Evolutionary conservation across 2,797 vertebrate genomes (phyloP), one percentile per base, ranked within the genome.

Genomic region (Zenarchopterus dispar): DNA sequence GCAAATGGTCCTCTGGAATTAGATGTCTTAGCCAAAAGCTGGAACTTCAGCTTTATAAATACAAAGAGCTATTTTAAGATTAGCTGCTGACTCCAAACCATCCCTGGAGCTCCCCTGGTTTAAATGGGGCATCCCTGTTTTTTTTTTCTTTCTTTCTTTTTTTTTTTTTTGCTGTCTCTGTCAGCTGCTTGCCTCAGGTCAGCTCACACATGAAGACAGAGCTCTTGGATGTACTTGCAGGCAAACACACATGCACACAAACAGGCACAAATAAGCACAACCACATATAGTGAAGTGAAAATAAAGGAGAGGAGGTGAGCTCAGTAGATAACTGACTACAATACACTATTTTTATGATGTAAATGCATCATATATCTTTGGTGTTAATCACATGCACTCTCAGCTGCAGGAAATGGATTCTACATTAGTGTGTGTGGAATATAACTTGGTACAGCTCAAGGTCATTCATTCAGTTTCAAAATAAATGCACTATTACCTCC

Each of bases 381-480:
- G 73, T 76, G 56, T 81, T 86, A 85, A 85, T 88, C 83, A 87
- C 52, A 78, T 68, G 70, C 67, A 67, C 66, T 71, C 63, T 69
- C 56, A 28, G 59, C 56, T 45, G 24, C 0, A 3, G 19, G 55
- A 70, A 65, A 56, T 5, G 39, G 11, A 48, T 18, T 60, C 62
- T 64, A 53, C 3, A 16, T 59, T 36, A 17, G 47, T 36, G 55
- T 56, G 45, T 64, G 39, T 58, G 36, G 15, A 57, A 67, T 65
- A 80, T 74, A 79, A 68, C 74, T 68, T 17, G 18, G 75, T 49
- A 44, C 26, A 36, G 58, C 41, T 84, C 81, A 78, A 88, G 88
- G 90, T 88, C 80, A 72, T 81, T 63, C 65, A 83, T 84, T 88
- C 53, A 80, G 86, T 89, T 77, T 73, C 52, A 66, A 33, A 75